phyloP scores from a whole-genome alignment of 2,113 vertebrate genomes.

The Phrynocephalus versicolor region DNA sequence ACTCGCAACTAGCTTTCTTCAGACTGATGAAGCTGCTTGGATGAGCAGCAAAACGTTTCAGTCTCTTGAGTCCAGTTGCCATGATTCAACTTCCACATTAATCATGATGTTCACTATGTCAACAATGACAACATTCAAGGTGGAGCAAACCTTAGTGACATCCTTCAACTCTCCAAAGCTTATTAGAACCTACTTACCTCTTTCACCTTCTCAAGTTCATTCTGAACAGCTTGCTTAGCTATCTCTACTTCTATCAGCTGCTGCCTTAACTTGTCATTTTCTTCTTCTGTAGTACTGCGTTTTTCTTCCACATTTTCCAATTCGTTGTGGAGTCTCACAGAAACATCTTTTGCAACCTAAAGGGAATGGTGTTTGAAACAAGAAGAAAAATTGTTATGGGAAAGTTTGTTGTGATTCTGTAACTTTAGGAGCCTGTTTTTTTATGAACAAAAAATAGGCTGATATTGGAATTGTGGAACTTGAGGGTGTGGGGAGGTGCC shows the following conservation, averaged over 20 bases:
- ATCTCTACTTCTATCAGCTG: slow-evolving; percentile 95
- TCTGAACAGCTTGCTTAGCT: slow-evolving; percentile 94
- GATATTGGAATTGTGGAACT: not conserved
- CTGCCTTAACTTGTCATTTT: slow-evolving; percentile 95
- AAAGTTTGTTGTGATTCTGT: not conserved
- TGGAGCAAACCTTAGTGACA: not conserved
- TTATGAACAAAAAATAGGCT: not conserved
- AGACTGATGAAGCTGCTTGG: too few relatives aligned
- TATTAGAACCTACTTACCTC: too few relatives aligned
- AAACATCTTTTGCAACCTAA: slow-evolving; percentile 98
- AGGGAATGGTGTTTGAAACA: slow-evolving; percentile 47
- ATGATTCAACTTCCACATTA: too few relatives aligned
- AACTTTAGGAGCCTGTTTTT: not conserved
- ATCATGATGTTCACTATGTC: not conserved
- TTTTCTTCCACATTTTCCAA: slow-evolving; percentile 98
- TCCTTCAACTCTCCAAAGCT: not conserved
- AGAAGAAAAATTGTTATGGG: not conserved
- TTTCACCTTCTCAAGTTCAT: slow-evolving; percentile 94
- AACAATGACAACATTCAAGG: not conserved
- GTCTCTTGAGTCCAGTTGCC: too few relatives aligned
- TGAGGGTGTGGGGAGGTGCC: not conserved
- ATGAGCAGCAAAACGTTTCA: too few relatives aligned
- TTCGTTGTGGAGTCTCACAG: slow-evolving; percentile 95
- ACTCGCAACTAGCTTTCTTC: too few relatives aligned
- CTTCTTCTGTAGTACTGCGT: slow-evolving; percentile 93